Conservation (phyloP, 2,797 vertebrate genomes). For the Pachyuromys duprasi region DNA sequence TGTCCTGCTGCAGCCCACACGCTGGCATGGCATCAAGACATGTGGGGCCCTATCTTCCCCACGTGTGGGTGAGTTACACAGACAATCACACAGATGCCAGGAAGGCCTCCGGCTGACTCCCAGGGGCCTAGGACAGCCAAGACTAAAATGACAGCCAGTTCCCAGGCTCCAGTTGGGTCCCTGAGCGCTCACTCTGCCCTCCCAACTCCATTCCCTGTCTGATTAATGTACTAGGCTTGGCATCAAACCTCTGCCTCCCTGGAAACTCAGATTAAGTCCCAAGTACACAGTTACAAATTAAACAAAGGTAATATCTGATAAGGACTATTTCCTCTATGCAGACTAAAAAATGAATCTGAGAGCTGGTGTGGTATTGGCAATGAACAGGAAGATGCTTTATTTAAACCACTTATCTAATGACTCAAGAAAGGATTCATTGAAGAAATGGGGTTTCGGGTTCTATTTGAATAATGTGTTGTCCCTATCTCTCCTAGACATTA, state of each 20-base stretch:
- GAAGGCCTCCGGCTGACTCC: slow-evolving; percentile 67
- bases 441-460: slow-evolving; percentile 53
- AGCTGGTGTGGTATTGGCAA: slow-evolving; percentile 19
- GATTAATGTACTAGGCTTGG: slow-evolving; percentile 50
- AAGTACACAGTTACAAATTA: slow-evolving; percentile 63
- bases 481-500: slow-evolving; percentile 41
- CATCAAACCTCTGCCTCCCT: slow-evolving; percentile 52
- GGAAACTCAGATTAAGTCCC: slow-evolving; percentile 62
- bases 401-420: slow-evolving; percentile 36
- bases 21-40: slow-evolving; percentile 68
- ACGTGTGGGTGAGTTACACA: slow-evolving; percentile 74
- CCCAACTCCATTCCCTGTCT: slow-evolving; percentile 41
- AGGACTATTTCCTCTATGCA: slow-evolving; percentile 63
- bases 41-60: slow-evolving; percentile 64
- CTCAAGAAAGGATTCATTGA: slow-evolving; percentile 37
- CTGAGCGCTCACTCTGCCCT: slow-evolving; percentile 8
- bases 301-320: slow-evolving; percentile 68
- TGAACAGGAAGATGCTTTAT: slow-evolving; percentile 52
- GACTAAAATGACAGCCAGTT: slow-evolving; percentile 70
- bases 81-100: slow-evolving; percentile 59
- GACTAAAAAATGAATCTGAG: slow-evolving; percentile 65
- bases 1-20: slow-evolving; percentile 78
- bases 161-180: slow-evolving; percentile 59
- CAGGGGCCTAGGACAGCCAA: slow-evolving; percentile 64
- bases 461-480: slow-evolving; percentile 19